Evolutionary conservation across 2,113 vertebrate species (phyloP).

Genomic region (Mormyrus iriodes): DNA sequence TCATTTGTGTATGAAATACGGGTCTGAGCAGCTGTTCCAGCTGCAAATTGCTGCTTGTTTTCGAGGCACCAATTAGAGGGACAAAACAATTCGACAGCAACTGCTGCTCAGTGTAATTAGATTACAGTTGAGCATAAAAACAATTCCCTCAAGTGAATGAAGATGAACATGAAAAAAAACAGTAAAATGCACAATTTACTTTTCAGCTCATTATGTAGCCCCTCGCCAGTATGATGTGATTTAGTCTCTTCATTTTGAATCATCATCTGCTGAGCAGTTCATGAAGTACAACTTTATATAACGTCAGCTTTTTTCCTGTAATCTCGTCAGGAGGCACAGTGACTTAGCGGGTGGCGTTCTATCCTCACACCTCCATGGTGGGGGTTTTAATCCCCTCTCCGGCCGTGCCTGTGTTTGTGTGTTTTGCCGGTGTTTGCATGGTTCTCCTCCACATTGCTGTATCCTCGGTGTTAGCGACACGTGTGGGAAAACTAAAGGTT

Average conservation of each 20-base stretch:
- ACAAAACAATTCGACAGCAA: slow-evolving; percentile 4
- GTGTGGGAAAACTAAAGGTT: neutral
- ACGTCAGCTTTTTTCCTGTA: neutral
- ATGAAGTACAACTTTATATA: neutral
- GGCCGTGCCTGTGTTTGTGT: neutral
- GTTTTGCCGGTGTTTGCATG: neutral
- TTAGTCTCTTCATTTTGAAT: neutral
- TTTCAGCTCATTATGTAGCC: neutral
- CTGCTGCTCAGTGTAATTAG: slow-evolving; percentile 8
- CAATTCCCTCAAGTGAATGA: neutral
- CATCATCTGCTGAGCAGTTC: neutral
- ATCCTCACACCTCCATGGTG: neutral
- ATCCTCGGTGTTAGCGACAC: neutral
- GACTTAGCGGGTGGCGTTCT: neutral
- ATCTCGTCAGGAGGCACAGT: neutral
- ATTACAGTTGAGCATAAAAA: slow-evolving; percentile 18
- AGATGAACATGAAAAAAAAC: neutral
- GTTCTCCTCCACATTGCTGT: neutral
- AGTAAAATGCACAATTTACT: slow-evolving; percentile 8
- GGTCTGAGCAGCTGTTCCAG: slow-evolving; percentile 11
- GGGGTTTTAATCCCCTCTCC: neutral
- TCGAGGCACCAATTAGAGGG: neutral
- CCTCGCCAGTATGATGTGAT: too few species aligned
- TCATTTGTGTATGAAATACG: neutral
- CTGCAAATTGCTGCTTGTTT: neutral